A percentile compares a stretch with the other conserved stretches of the same genome.
Evolutionary conservation across 2,888 invertebrate genomes (phyloP).

Genomic region (Sericinus montela): DNA sequence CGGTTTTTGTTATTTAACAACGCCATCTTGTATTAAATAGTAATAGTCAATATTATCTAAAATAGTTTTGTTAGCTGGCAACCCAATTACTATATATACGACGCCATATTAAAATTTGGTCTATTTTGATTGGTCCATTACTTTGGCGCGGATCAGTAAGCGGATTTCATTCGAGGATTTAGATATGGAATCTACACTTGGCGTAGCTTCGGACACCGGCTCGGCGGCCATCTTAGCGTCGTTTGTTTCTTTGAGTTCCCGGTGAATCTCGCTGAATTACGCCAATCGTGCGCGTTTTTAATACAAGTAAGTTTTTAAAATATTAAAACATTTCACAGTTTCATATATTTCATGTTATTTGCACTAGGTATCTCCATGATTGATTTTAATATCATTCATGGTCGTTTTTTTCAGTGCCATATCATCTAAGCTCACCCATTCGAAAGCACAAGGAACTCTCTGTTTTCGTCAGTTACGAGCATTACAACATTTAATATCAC

Average conservation of each 20-base stretch:
- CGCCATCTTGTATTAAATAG: conserved; percentile 29
- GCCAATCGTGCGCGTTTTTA: conserved; percentile 46
- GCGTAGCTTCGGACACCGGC: conserved; percentile 34
- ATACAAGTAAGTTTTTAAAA: conserved; percentile 42
- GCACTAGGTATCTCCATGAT: conserved; percentile 83
- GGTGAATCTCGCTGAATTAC: conserved; percentile 59
- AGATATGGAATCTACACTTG: conserved; percentile 21
- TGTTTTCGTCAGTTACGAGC: conserved; percentile 76
- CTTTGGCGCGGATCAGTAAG: conserved; percentile 13
- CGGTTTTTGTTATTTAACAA: background rate
- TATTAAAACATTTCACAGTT: background rate
- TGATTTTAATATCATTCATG: conserved; percentile 62
- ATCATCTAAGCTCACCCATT: conserved; percentile 73
- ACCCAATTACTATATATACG: conserved; percentile 51
- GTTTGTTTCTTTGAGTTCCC: conserved; percentile 24
- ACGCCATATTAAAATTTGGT: conserved; percentile 46
- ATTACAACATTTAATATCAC: conserved; percentile 50
- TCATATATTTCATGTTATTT: conserved; percentile 34
- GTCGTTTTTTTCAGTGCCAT: conserved; percentile 81
- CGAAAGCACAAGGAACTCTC: conserved; percentile 62
- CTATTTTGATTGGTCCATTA: conserved; percentile 65
- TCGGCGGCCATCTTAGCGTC: conserved; percentile 61
- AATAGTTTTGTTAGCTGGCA: conserved; percentile 40
- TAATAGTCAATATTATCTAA: conserved; percentile 4
- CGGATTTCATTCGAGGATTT: conserved; percentile 22